Conservation (phyloP, 2,888 invertebrate genomes). For the Halictus ligatus region DNA sequence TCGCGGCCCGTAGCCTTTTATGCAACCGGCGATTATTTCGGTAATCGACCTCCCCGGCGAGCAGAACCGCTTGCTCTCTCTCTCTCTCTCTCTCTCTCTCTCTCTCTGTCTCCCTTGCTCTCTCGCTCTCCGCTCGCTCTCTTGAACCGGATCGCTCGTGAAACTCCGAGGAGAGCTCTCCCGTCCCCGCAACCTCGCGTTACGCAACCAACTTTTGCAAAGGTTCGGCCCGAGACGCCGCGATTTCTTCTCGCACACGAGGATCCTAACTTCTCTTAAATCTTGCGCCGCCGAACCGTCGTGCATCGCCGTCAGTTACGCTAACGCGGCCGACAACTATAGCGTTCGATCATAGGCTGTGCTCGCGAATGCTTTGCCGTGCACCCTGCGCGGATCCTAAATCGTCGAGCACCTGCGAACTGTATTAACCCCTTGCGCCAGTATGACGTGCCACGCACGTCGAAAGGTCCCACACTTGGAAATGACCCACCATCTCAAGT, state of each 20-base stretch:
- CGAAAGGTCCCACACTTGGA: neutral
- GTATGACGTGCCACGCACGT: neutral
- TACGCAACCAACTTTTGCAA: constrained; percentile 43
- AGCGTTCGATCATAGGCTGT: neutral
- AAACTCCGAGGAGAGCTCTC: constrained; percentile 27
- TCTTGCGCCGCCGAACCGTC: neutral
- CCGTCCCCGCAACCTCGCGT: constrained; percentile 20
- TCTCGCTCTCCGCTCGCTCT: neutral
- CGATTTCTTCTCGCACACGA: neutral
- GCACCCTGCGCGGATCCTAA: no score
- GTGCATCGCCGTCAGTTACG: neutral
- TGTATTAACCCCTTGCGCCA: neutral
- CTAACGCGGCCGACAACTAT: neutral
- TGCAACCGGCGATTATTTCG: constrained; percentile 61
- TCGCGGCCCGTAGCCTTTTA: constrained; percentile 29
- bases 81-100: neutral
- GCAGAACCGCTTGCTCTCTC: neutral
- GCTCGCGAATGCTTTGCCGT: neutral
- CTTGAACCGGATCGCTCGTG: constrained; percentile 52
- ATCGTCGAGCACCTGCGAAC: no score
- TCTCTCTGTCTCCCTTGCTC: neutral
- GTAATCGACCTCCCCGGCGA: constrained; percentile 53
- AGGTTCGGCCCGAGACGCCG: constrained; percentile 1
- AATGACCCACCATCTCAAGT: neutral
- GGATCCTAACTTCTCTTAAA: neutral